Conservation (phyloP, 2,888 invertebrate species). For the Tipula confusa region DNA sequence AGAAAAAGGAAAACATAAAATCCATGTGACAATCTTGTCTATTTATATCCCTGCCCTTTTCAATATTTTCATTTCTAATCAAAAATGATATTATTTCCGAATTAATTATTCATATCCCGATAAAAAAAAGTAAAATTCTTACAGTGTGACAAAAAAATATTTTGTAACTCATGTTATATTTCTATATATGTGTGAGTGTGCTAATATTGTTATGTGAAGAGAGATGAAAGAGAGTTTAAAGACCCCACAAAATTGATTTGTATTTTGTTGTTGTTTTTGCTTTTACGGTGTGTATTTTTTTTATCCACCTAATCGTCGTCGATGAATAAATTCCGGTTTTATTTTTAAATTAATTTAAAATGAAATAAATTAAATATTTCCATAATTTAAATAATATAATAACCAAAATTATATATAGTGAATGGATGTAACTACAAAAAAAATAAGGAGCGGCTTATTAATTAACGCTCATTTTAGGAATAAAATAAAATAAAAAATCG, state of each 20-base stretch:
- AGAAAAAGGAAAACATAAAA: not conserved
- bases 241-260: constrained; percentile 15
- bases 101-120: not conserved
- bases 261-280: not conserved
- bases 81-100: not conserved
- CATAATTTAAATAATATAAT: not conserved
- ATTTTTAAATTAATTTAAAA: constrained; percentile 14
- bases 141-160: not conserved
- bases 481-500: not conserved
- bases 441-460: constrained; percentile 25
- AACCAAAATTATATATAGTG: not conserved
- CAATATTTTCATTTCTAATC: not conserved
- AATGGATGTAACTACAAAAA: not conserved
- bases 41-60: not conserved
- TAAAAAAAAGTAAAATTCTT: not conserved
- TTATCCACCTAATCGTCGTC: not conserved
- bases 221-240: not conserved
- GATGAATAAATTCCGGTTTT: not conserved
- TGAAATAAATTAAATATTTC: not conserved
- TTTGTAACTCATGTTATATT: not conserved
- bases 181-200: too few species aligned
- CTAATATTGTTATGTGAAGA: too few species aligned
- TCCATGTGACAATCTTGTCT: not conserved
- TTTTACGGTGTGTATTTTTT: not conserved
- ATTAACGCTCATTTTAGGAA: not conserved